Conservation (phyloP, 35 echinoderm and acorn worm species). For the Eucidaris tribuloides region DNA sequence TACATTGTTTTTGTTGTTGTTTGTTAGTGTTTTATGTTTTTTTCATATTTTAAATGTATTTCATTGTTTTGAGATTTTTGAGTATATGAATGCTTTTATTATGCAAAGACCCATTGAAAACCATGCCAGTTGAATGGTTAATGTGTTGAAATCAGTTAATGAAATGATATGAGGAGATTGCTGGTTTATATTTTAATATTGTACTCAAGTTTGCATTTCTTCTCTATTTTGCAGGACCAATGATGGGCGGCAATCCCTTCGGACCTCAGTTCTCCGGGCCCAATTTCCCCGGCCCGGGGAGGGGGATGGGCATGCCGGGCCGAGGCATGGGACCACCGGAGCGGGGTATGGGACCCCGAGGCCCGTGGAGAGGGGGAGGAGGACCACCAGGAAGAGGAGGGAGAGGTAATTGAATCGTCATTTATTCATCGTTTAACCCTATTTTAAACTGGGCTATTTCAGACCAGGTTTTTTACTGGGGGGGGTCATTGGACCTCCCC, state of each 20-base stretch:
- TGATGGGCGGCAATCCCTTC: neutral
- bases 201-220: neutral
- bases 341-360: slow-evolving; percentile 6
- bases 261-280: slow-evolving; percentile 25
- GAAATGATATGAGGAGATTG: too few relatives aligned
- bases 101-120: too few relatives aligned
- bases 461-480: too few relatives aligned
- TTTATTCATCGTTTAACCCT: neutral
- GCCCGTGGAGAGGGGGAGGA: slow-evolving; percentile 7
- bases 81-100: too few relatives aligned
- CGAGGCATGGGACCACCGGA: neutral
- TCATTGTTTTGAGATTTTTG: neutral
- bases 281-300: slow-evolving; percentile 40
- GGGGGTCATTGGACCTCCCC: too few relatives aligned
- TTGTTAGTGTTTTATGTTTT: too few relatives aligned
- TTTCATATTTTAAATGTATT: neutral
- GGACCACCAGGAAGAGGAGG: slow-evolving; percentile 28
- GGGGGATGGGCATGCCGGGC: slow-evolving; percentile 1
- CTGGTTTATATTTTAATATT: too few relatives aligned
- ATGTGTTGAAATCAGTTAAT: too few relatives aligned
- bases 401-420: neutral
- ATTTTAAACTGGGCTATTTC: too few relatives aligned
- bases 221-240: neutral
- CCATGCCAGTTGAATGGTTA: too few relatives aligned
- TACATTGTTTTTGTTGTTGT: neutral